Conservation (phyloP, 1,140 invertebrate genomes). For the Drosophila orena region DNA sequence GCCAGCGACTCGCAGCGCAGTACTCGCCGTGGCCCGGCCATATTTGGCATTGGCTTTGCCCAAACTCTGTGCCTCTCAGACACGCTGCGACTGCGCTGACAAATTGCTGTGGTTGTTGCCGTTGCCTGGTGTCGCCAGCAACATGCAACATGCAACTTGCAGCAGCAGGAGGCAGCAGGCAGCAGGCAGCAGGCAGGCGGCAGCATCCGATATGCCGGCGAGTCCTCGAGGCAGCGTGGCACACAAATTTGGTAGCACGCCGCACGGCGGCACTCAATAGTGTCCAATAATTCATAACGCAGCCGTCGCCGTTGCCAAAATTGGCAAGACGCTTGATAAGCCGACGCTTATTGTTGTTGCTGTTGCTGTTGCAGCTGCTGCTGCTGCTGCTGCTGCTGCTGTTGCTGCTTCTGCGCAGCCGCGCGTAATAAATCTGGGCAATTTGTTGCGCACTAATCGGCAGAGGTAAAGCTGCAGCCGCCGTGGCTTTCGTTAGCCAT, state of each 20-base stretch:
- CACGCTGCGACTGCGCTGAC: conserved; percentile 73
- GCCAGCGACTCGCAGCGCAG: conserved; percentile 22
- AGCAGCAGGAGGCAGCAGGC: neutral
- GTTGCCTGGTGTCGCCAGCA: conserved; percentile 70
- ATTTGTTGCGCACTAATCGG: conserved; percentile 80
- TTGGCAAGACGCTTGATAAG: conserved; percentile 74
- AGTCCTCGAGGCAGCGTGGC: conserved; percentile 72
- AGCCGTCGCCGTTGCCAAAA: conserved; percentile 70
- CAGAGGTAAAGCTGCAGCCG: conserved; percentile 34
- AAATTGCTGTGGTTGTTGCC: conserved; percentile 64
- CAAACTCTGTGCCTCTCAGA: conserved; percentile 69
- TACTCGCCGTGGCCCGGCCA: conserved; percentile 64
- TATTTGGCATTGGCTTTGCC: conserved; percentile 82
- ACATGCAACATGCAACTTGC: conserved; percentile 37
- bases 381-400: conserved; percentile 8
- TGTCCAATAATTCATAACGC: conserved; percentile 82
- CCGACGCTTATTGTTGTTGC: conserved; percentile 33
- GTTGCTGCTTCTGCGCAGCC: conserved; percentile 31
- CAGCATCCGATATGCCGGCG: conserved; percentile 55
- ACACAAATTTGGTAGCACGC: conserved; percentile 80
- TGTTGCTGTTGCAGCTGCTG: conserved; percentile 7
- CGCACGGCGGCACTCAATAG: conserved; percentile 79
- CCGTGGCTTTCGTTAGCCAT: conserved; percentile 43
- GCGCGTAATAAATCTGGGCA: conserved; percentile 80
- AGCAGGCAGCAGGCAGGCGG: conserved; percentile 19